Evolutionary conservation across 2,113 vertebrate genomes (phyloP), one percentile per base, ranked within the genome.

Genomic region (Aegotheles bennettii): DNA sequence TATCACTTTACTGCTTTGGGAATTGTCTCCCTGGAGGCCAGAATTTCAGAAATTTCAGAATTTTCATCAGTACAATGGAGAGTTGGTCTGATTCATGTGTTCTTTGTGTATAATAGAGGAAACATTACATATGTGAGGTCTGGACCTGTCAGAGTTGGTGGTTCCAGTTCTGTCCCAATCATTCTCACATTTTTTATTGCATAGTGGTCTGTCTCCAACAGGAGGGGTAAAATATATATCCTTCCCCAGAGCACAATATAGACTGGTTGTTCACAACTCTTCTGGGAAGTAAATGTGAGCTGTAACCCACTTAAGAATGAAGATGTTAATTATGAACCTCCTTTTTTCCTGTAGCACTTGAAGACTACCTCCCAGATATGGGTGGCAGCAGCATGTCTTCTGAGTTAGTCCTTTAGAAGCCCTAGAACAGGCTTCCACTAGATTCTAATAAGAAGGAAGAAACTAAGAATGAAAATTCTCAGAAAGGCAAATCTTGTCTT

Each of bases 41-140:
- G n/a, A n/a, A n/a, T n/a, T 23, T 19, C 7, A 86, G 40, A 73
- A 80, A 67, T 81, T 92, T 12, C 45, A 42, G n/a, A 77, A 48
- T 25, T 18, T 13, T 20, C 21, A 40, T 4, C 1, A 12, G 5
- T 17, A 29, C 51, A 79, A 64, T 24, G 8, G 0, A 1, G 15
- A 21, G 8, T 4, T 61, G 13, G 2, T 73, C 16, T 88, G 5
- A 5, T 5, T 2, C 5, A 15, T 75, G 15, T 59, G 71, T 68
- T 1, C 5, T 77, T 17, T 53, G 6, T 48, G 14, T 47, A 10
- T 35, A 29, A 0, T 29, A 25, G 18, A 77, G 53, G 92, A 33
- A 5, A 43, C 1, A 3, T 51, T 9, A 35, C 3, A 29, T 10
- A 53, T 4, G 9, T 36, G 56, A 78, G 3, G 5, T 70, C 29